A percentile compares a stretch with the other conserved stretches of the same genome.
These are phyloP conservation scores for Miichthys miiuy DNA, from an alignment of 2,797 vertebrate genomes.

Conservation along the genomic window DNA sequence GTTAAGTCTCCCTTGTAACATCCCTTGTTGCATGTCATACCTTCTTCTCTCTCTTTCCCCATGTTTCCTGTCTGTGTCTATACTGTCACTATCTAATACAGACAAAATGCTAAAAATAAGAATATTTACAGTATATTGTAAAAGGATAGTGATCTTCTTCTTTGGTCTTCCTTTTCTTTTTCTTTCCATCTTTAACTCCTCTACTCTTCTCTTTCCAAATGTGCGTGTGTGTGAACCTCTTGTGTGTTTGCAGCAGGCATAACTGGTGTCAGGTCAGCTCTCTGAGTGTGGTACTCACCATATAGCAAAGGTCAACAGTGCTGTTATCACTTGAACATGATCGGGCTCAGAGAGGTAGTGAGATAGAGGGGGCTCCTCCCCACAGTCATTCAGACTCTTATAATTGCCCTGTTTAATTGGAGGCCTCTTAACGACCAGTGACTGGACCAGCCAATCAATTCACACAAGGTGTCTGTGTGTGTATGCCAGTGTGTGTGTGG, in stretches of 20 bases:
- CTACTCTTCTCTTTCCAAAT: constrained; percentile 1
- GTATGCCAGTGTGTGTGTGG: constrained; percentile 49
- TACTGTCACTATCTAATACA: background rate
- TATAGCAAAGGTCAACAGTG: constrained; percentile 78
- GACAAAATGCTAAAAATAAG: background rate
- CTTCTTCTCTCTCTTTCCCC: background rate
- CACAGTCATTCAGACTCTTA: constrained; percentile 72
- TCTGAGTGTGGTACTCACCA: constrained; percentile 69
- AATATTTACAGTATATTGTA: background rate
- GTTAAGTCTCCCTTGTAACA: no score
- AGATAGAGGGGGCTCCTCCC: constrained; percentile 62
- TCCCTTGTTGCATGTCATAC: background rate
- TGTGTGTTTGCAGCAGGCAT: constrained; percentile 31
- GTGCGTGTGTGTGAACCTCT: constrained; percentile 9
- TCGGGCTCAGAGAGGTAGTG: constrained; percentile 66
- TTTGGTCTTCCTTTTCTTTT: background rate
- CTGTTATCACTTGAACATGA: constrained; percentile 82
- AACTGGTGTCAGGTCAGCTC: constrained; percentile 67
- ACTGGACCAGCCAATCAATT: constrained; percentile 81
- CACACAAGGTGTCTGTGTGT: constrained; percentile 63
- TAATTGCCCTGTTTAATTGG: constrained; percentile 85
- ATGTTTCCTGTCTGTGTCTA: background rate
- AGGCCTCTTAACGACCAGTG: constrained; percentile 80
- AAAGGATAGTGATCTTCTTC: background rate
- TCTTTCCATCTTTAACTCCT: background rate